Percentiles rank a stretch among this genome's conserved stretches.
phyloP scores from a whole-genome alignment of 2,113 vertebrate species.

The Petroica traversi region DNA sequence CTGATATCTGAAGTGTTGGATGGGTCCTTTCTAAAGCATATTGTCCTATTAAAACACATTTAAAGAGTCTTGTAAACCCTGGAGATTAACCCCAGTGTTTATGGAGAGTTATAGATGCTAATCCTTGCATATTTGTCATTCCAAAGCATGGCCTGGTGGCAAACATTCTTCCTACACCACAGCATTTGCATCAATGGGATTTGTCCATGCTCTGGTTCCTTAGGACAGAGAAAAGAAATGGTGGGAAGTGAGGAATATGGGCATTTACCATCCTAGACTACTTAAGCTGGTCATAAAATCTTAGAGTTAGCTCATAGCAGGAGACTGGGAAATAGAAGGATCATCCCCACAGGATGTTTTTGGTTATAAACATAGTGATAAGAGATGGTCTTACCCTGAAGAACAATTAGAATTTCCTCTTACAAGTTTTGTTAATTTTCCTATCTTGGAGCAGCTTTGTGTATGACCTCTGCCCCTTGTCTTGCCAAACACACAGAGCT shows the following conservation, averaged over 20 bases:
- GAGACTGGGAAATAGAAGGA: neutral
- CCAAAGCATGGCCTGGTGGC: constrained; percentile 32
- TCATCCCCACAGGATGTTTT: neutral
- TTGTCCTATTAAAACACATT: constrained; percentile 58
- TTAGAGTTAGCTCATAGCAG: neutral
- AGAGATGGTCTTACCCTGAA: neutral
- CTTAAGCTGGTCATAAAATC: neutral
- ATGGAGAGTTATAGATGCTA: constrained; percentile 54
- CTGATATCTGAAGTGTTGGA: constrained; percentile 35
- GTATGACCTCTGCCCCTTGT: neutral
- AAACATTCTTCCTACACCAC: neutral
- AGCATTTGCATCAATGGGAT: constrained; percentile 27
- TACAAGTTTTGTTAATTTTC: neutral
- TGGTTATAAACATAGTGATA: neutral
- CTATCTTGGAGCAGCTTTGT: neutral
- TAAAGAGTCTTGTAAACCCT: constrained; percentile 61
- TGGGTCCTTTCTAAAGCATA: constrained; percentile 13
- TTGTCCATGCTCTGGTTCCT: constrained; percentile 16
- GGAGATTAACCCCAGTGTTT: constrained; percentile 64
- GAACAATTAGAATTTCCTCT: neutral
- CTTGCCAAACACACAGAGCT: neutral
- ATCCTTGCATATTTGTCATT: constrained; percentile 65
- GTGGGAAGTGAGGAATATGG: constrained; percentile 1
- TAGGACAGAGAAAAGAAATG: neutral
- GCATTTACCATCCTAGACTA: constrained; percentile 1